A percentile compares a stretch with the other conserved stretches of the same genome.
Conservation (phyloP, 2,797 vertebrate genomes). For the Coreius guichenoti region DNA sequence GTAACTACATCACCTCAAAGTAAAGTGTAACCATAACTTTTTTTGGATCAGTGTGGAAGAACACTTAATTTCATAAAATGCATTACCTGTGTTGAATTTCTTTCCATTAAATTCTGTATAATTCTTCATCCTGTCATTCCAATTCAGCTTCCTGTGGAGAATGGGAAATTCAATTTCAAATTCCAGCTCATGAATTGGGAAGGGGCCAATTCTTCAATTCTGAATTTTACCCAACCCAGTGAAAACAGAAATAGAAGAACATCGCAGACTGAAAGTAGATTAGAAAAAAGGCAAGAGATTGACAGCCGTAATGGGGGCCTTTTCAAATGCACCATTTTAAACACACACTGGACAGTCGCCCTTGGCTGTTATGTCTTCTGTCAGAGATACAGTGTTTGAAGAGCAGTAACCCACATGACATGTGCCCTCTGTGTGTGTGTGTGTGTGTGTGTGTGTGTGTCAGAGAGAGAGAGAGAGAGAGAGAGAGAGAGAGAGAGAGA, state of each 20-base stretch:
- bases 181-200: not conserved
- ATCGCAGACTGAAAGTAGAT: constrained; percentile 21
- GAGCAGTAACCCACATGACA: constrained; percentile 28
- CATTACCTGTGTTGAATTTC: not conserved
- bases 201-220: not conserved
- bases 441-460: constrained; percentile 9
- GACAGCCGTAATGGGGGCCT: constrained; percentile 66
- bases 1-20: no score
- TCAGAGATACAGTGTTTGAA: constrained; percentile 57
- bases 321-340: constrained; percentile 69
- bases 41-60: not conserved
- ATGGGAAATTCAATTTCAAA: not conserved
- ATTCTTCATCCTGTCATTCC: not conserved
- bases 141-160: not conserved
- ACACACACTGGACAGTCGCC: constrained; percentile 70
- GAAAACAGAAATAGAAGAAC: constrained; percentile 26
- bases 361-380: constrained; percentile 64
- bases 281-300: constrained; percentile 40
- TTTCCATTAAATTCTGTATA: not conserved
- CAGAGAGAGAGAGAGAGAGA: no score
- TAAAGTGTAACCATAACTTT: no score
- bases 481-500: not conserved
- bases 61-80: not conserved
- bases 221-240: not conserved
- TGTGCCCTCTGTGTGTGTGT: not conserved